Conservation (phyloP, 2,888 invertebrate species). For the Operophtera brumata region DNA sequence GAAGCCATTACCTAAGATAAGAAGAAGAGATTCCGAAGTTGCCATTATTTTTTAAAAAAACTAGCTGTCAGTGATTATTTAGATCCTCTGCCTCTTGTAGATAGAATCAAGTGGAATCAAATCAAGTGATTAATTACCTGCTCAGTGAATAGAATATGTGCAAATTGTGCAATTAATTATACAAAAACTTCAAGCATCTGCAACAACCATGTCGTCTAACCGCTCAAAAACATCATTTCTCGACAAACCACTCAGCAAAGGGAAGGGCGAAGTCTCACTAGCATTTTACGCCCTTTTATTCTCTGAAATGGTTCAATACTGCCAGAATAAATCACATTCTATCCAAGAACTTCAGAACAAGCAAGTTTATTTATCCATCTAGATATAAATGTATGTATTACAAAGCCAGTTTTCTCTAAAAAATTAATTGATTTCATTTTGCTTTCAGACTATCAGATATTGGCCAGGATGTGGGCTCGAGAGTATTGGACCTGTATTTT, state of each 20-base stretch:
- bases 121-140: too few species aligned
- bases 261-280: slow-evolving; percentile 94
- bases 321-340: slow-evolving; percentile 96
- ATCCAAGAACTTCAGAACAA: slow-evolving; percentile 97
- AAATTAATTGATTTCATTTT: background rate
- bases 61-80: too few species aligned
- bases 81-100: too few species aligned
- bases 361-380: slow-evolving; percentile 76
- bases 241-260: slow-evolving; percentile 95
- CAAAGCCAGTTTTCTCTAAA: background rate
- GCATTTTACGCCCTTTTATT: slow-evolving; percentile 97
- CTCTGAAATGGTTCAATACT: slow-evolving; percentile 99
- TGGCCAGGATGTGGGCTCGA: slow-evolving; percentile 96
- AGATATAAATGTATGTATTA: background rate
- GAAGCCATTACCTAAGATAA: too few species aligned
- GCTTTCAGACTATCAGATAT: slow-evolving; percentile 91
- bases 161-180: too few species aligned
- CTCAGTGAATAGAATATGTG: too few species aligned
- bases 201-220: slow-evolving; percentile 63
- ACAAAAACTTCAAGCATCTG: too few species aligned
- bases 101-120: too few species aligned
- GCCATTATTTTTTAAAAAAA: too few species aligned
- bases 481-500: slow-evolving; percentile 96
- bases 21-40: too few species aligned
- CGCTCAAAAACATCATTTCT: slow-evolving; percentile 89